Evolutionary conservation across 2,888 invertebrate genomes (phyloP), one percentile per base, ranked within the genome.

Genomic region (Operophtera brumata): DNA sequence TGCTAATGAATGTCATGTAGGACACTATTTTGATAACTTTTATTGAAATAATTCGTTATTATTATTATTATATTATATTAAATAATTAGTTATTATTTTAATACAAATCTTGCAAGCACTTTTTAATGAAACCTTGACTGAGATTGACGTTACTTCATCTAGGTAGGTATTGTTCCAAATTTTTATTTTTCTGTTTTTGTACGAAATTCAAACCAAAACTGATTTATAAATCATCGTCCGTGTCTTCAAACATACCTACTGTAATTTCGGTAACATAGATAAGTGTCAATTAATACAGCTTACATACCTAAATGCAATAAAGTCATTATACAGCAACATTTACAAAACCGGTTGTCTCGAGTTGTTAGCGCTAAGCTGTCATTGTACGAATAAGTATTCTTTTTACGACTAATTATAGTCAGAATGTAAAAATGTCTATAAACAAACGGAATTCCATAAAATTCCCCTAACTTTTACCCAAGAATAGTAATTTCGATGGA

Each of bases 1-100:
- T 59, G 46, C 45, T 62, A 59, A 61, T 58, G 47, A 52, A 52
- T 57, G 51, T 53, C 60, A 59, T 51, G 47, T 60, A 44, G 47
- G 9, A 8, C 36, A 12, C 3, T 8, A 13, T 34, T 11, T 13
- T 34, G 13, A 13, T 36, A 13, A 13, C 36, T 7, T 36, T 13
- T 36, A 11, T 9, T 30, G 30, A 9, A 30, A 13, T 13, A 36
- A 11, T 36, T 12, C 13, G n/a, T n/a, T n/a, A n/a, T n/a, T n/a
- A n/a, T n/a, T n/a, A n/a, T n/a, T n/a, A n/a, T n/a, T n/a, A n/a
- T n/a, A n/a, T n/a, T n/a, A n/a, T n/a, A n/a, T n/a, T n/a, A n/a
- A n/a, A n/a, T n/a, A n/a, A n/a, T n/a, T n/a, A 5, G 30, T 30
- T 6, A 6, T 30, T 30, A 30, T 30, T 30, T 30, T 30, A 10